A percentile compares a stretch with the other conserved stretches of the same genome.
phyloP scores from a whole-genome alignment of 92 coral and sea anemone species.

The Metridium senile region DNA sequence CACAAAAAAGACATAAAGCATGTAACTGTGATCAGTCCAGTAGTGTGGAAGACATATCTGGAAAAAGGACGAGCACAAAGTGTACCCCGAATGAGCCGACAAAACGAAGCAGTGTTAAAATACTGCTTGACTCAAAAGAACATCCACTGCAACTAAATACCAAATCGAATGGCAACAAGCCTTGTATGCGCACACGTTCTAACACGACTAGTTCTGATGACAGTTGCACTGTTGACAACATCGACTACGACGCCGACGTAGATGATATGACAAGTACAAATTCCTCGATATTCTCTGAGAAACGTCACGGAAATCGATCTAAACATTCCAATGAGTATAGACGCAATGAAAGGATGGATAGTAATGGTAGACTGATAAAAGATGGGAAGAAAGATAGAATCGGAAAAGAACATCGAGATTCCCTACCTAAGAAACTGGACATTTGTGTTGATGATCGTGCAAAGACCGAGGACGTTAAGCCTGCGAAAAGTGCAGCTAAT shows the following conservation, averaged over 20 bases:
- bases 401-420: neutral
- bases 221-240: neutral
- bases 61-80: neutral
- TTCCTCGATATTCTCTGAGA: too few relatives aligned
- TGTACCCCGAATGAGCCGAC: neutral
- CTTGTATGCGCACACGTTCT: neutral
- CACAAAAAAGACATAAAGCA: neutral
- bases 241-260: too few relatives aligned
- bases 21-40: neutral
- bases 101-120: neutral
- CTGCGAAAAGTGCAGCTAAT: neutral
- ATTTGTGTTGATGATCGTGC: too few relatives aligned
- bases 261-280: neutral
- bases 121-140: neutral
- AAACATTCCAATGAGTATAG: neutral
- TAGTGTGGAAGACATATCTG: neutral
- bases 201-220: neutral
- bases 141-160: neutral
- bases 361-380: too few relatives aligned
- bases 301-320: too few relatives aligned
- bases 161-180: neutral
- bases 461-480: neutral
- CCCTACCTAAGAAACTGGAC: too few relatives aligned
- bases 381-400: neutral
- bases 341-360: neutral